Conservation (phyloP, 2,113 vertebrate species). For the Cairina moschata region DNA sequence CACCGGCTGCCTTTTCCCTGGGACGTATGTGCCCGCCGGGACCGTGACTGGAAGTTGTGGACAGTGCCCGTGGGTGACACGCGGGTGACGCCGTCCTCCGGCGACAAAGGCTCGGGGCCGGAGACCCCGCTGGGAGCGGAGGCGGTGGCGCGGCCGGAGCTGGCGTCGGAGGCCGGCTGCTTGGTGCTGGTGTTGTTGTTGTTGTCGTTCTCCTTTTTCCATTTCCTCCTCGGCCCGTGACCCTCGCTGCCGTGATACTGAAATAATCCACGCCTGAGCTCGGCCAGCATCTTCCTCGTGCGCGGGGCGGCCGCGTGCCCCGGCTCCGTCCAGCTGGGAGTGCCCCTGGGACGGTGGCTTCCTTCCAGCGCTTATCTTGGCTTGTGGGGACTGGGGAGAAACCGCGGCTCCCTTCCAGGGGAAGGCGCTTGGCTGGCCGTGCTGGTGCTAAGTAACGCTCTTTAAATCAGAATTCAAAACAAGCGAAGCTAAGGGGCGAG, state of each 20-base stretch:
- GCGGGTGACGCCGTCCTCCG: neutral
- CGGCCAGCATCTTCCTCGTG: neutral
- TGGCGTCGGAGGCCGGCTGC: neutral
- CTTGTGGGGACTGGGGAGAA: neutral
- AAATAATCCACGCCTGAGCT: neutral
- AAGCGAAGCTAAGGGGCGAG: neutral
- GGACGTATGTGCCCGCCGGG: neutral
- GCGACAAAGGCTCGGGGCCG: neutral
- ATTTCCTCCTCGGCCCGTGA: neutral
- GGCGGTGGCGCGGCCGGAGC: neutral
- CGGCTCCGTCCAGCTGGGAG: neutral
- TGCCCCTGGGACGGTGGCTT: neutral
- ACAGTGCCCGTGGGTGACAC: neutral
- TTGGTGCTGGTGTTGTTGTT: neutral
- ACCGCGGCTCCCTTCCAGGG: neutral
- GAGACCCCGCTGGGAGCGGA: neutral
- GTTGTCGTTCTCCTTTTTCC: rapidly evolving
- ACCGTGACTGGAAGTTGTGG: neutral
- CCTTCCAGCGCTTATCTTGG: neutral
- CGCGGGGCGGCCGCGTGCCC: rapidly evolving
- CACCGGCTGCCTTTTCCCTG: neutral
- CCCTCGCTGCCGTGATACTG: neutral
- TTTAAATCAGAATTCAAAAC: neutral
- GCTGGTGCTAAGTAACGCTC: neutral
- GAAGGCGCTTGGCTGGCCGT: neutral